Evolutionary conservation across 2,888 invertebrate species (phyloP), one percentile per base, ranked within the genome.

Genomic region (Dicranocentrus wangi): DNA sequence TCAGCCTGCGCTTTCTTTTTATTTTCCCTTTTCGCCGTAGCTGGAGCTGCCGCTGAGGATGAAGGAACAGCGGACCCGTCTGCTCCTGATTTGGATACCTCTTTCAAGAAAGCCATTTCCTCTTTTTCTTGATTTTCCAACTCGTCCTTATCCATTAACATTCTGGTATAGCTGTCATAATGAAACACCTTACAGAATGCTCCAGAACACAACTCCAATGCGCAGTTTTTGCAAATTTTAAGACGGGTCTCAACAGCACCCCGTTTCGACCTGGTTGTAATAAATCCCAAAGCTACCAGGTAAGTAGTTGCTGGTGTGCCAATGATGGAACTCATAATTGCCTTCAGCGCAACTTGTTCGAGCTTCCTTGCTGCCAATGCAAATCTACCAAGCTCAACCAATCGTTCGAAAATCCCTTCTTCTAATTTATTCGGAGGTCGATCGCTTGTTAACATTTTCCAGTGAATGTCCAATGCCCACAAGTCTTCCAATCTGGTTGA

Each of bases 401-500:
- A 90, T 87, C 94, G 42, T 21, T 78, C 94, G 88, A 94, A 96
- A 90, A 94, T 94, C 87, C 95, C 94, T 89, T 96, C 95, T 87
- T 96, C 96, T 27, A 92, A 89, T 87, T 94, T 94, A 25, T 92
- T 91, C 88, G 95, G 95, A 0, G 96, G 96, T 86, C 95, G 90
- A 42, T 94, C 88, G 5, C 94, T 93, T 13, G 96, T 96, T 75
- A 96, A 90, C 96, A 96, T 96, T 89, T 94, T 92, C 96, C 96
- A 96, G 88, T 95, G 95, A 83, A 96, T 96, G 39, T 94, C 93
- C 21, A 96, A 95, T 8, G 93, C 91, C 87, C 94, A 94, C 61
- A 96, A 90, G 87, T 96, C 95, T 61, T 92, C 92, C 86, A 94
- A 91, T 87, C 93, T 92, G 53, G 94, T 90, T n/a, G 90, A 90